Conservation (phyloP, 2,888 invertebrate species). For the Brachypalpus laphriformis region DNA sequence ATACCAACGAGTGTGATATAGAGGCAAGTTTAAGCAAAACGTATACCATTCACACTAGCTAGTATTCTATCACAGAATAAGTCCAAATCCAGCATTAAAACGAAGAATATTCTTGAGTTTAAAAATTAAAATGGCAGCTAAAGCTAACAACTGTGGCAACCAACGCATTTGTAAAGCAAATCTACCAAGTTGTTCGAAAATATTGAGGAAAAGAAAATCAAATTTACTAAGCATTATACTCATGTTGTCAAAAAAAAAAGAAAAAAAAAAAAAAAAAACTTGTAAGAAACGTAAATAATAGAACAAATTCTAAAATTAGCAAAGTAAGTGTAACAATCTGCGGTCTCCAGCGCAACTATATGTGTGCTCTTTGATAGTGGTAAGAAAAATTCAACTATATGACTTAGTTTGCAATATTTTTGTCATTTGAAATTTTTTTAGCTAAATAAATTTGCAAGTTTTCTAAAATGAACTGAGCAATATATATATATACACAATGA, state of each 20-base stretch:
- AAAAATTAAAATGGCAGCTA: not conserved
- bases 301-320: constrained; percentile 31
- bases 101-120: too few relatives aligned
- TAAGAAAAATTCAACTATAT: not conserved
- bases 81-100: too few relatives aligned
- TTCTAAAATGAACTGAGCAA: constrained; percentile 4
- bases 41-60: too few relatives aligned
- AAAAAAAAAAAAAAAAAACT: not conserved
- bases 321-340: constrained; percentile 23
- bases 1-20: too few relatives aligned
- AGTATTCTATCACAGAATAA: too few relatives aligned
- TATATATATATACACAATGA: constrained; percentile 5
- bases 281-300: not conserved
- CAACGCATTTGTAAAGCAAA: not conserved
- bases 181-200: not conserved
- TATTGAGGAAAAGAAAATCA: not conserved
- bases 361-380: not conserved
- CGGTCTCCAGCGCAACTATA: not conserved
- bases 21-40: too few relatives aligned
- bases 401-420: constrained; percentile 22
- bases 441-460: constrained; percentile 10
- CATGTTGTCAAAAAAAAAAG: constrained; percentile 2
- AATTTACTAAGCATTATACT: not conserved
- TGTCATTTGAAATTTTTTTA: not conserved
- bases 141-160: not conserved